Base-by-base conservation (phyloP, 2,113 vertebrate species). In the Dromiciops gliroides region DNA sequence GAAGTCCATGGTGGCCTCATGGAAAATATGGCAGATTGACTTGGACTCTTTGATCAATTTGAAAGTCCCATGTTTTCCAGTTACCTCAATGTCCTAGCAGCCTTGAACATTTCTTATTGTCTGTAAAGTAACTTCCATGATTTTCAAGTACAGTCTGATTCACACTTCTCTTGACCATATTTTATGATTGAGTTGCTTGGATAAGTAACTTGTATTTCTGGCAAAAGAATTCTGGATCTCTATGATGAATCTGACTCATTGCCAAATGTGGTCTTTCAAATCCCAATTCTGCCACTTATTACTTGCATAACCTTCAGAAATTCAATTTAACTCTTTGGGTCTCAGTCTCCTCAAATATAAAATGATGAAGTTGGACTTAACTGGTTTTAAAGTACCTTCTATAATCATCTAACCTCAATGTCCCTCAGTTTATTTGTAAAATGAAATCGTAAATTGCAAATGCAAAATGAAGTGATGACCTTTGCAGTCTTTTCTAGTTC, bases 321-420 rank as follows among this genome's bases (percentile, higher is more conserved):
- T 47, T 94, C 5, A 8, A n/a, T 94, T 90, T 53, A 51, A 24
- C 44, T 60, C 14, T 47, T 4, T 8, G 0, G 56, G 4, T 9
- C 53, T 91, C n/a, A 25, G 23, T 89, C 88, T 56, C 48, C 31
- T 92, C 48, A 56, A 48, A 28, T 60, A 92, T 95, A 50, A 93
- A 95, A 93, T 51, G 53, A 48, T 83, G n/a, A 6, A 7, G 19
- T 44, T 83, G 67, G n/a, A 83, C 16, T 44, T 44, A 7, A 44
- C 23, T 44, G 7, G 6, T 23, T 44, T 19, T 44, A 44, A 83
- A 83, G 6, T 44, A 2, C n/a, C n/a, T 44, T 83, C 28, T 37
- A 37, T 37, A 1, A 37, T 67, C 28, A 37, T 37, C 28, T 44
- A 75, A 8, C 2, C 37, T 83, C 28, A 60, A 0, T 83, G 67